phyloP scores from a whole-genome alignment of 2,888 invertebrate species.

The Tuta absoluta region DNA sequence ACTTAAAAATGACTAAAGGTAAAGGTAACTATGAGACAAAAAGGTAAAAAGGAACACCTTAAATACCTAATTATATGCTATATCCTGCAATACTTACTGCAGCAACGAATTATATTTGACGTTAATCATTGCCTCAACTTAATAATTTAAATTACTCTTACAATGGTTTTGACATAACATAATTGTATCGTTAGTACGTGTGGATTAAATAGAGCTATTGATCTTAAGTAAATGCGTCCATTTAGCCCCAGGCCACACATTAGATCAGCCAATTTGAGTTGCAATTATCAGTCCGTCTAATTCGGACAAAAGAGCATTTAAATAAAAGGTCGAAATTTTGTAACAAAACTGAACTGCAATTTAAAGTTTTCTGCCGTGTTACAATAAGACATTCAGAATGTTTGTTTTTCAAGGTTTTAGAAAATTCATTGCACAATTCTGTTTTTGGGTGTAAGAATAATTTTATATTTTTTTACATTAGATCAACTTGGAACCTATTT shows the following conservation, averaged over 20 bases:
- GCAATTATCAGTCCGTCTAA: constrained; percentile 49
- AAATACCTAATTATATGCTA: too few relatives aligned
- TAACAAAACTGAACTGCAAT: constrained; percentile 40
- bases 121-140: too few relatives aligned
- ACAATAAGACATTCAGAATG: constrained; percentile 23
- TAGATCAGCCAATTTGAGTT: constrained; percentile 37
- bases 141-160: background rate
- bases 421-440: constrained; percentile 20
- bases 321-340: constrained; percentile 42
- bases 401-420: constrained; percentile 24
- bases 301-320: constrained; percentile 43
- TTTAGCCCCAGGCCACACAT: constrained; percentile 21
- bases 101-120: too few relatives aligned
- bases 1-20: too few relatives aligned
- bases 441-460: background rate
- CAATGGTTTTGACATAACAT: background rate
- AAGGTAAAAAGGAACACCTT: too few relatives aligned
- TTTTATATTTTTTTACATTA: background rate
- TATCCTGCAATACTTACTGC: too few relatives aligned
- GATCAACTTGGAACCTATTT: background rate
- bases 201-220: background rate
- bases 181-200: background rate
- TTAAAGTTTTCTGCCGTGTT: constrained; percentile 33
- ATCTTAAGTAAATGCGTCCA: background rate
- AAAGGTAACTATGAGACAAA: too few relatives aligned